phyloP scores from a whole-genome alignment of 2,797 vertebrate species.

The Cryptoblepharus egeriae region DNA sequence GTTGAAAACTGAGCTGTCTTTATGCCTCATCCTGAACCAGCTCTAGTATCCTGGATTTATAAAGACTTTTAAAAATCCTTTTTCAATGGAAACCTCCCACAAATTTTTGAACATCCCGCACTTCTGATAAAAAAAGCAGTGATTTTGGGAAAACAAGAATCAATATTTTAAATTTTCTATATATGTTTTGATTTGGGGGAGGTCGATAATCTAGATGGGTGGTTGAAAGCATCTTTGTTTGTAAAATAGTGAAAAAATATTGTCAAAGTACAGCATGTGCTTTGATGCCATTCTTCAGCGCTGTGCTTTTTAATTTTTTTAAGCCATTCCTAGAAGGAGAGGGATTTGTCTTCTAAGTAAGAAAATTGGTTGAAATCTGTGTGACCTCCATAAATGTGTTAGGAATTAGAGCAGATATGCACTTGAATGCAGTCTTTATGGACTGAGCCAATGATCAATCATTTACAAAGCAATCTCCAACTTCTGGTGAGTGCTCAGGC shows the following conservation, averaged over 20 bases:
- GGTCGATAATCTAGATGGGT: neutral
- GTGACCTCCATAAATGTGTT: neutral
- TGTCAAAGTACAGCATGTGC: neutral
- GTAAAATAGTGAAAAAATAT: conserved; percentile 19
- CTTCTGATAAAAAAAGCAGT: conserved; percentile 71
- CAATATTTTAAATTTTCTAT: conserved; percentile 35
- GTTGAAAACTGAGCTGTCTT: conserved; percentile 61
- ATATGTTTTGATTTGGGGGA: conserved; percentile 30
- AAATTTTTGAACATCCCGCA: conserved; percentile 68
- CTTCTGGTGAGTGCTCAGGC: neutral
- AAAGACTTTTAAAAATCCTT: conserved; percentile 68
- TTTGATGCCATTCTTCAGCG: neutral
- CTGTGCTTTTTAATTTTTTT: neutral
- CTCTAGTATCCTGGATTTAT: conserved; percentile 76
- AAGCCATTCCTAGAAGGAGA: neutral
- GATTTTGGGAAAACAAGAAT: conserved; percentile 40
- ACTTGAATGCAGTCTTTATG: neutral
- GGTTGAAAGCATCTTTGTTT: neutral
- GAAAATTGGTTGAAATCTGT: neutral
- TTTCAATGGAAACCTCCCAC: conserved; percentile 78
- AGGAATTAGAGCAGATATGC: neutral
- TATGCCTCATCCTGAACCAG: conserved; percentile 71
- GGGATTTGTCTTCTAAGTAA: neutral
- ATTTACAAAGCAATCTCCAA: neutral
- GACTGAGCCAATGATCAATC: neutral